Evolutionary conservation across 2,113 vertebrate genomes (phyloP).

Genomic region (Chamaetylas fuelleborni): DNA sequence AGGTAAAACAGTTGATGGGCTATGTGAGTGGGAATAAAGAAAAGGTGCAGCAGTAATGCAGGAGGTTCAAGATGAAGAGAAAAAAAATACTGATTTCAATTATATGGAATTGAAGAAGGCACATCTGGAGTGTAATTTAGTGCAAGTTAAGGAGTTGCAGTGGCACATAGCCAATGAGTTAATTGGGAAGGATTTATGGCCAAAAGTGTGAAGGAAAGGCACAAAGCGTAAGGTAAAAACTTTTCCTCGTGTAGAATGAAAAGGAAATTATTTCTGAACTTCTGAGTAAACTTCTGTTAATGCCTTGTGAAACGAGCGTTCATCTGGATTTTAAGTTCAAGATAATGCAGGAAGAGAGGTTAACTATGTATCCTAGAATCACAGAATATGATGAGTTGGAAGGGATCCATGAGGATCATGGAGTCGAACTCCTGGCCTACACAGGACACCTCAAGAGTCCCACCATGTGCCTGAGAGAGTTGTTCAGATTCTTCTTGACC

Average conservation of each 20-base stretch:
- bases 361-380: background rate
- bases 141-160: background rate
- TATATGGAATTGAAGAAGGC: background rate
- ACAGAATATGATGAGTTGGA: background rate
- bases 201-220: background rate
- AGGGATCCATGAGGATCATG: background rate
- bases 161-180: background rate
- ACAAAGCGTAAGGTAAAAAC: background rate
- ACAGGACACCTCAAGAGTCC: background rate
- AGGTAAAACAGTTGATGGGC: background rate
- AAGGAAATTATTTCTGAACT: background rate
- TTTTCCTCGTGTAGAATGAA: background rate
- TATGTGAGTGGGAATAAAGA: background rate
- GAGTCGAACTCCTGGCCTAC: background rate
- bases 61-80: background rate
- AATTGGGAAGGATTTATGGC: background rate
- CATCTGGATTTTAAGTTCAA: background rate
- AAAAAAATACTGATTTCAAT: background rate
- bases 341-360: background rate
- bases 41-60: background rate
- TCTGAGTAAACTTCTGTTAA: background rate
- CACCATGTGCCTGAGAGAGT: background rate
- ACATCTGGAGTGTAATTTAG: rapidly evolving
- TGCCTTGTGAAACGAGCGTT: background rate
- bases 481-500: background rate